A percentile compares a stretch with the other conserved stretches of the same genome.
These are phyloP conservation scores for Rhinolophus sinicus DNA, from an alignment of 2,113 vertebrate genomes.

Conservation along the genomic window DNA sequence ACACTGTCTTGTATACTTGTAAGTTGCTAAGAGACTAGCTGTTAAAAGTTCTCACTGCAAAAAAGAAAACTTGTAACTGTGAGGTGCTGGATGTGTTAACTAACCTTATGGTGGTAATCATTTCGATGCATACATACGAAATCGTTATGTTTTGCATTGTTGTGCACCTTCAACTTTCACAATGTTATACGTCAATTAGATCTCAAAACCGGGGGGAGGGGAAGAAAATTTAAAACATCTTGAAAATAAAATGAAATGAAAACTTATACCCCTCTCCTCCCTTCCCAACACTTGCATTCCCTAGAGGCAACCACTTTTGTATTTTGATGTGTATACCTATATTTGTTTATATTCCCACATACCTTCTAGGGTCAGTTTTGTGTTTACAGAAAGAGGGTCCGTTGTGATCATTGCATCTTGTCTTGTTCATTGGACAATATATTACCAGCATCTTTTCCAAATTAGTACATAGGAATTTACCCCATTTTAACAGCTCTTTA, in stretches of 20 bases:
- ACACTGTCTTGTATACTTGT: background rate
- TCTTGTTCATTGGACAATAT: background rate
- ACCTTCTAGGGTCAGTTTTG: background rate
- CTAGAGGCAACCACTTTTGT: background rate
- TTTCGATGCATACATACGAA: background rate
- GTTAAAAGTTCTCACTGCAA: background rate
- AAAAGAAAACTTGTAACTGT: background rate
- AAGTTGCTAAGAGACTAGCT: background rate
- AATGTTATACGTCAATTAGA: background rate
- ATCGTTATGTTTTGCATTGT: background rate
- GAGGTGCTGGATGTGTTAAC: background rate
- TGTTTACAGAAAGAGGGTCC: background rate
- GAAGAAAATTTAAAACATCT: background rate
- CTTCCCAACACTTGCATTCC: background rate
- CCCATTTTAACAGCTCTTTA: background rate
- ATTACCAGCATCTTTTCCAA: background rate
- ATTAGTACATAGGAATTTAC: background rate
- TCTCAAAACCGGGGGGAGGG: background rate
- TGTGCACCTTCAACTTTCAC: background rate
- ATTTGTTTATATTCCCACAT: rapidly evolving
- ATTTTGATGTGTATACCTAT: no score
- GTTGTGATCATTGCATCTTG: background rate
- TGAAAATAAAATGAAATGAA: background rate
- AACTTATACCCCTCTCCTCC: background rate
- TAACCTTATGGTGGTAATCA: background rate